Conservation (phyloP, 1,140 invertebrate species). For the Dendrolimus punctatus region DNA sequence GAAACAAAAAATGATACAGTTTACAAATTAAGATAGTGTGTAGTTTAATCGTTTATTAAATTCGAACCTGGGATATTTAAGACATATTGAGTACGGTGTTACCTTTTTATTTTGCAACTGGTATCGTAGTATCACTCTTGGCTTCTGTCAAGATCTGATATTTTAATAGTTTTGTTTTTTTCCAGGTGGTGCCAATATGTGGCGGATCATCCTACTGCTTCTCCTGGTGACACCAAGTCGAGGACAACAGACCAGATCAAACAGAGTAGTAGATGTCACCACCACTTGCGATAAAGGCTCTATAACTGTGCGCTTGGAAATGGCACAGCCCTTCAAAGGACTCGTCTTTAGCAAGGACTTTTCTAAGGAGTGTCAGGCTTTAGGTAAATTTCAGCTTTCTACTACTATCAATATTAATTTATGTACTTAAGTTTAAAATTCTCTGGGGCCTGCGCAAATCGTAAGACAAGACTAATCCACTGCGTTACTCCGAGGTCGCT, state of each 20-base stretch:
- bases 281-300: conserved; percentile 72
- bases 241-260: conserved; percentile 28
- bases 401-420: not conserved
- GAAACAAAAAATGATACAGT: too few species aligned
- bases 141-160: too few species aligned
- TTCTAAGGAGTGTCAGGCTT: conserved; percentile 75
- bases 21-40: too few species aligned
- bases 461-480: too few species aligned
- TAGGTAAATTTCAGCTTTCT: conserved; percentile 47
- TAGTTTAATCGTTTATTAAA: too few species aligned
- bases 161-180: conserved; percentile 13
- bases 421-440: too few species aligned
- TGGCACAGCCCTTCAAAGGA: conserved; percentile 78
- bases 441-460: too few species aligned
- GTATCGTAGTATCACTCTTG: too few species aligned
- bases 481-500: too few species aligned
- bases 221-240: conserved; percentile 16
- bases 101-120: too few species aligned
- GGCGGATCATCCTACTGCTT: conserved; percentile 37
- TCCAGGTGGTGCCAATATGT: conserved; percentile 41
- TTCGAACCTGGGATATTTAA: too few species aligned
- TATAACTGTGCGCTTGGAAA: conserved; percentile 69
- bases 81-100: too few species aligned
- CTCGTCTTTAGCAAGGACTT: conserved; percentile 81
- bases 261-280: conserved; percentile 58